phyloP scores from a whole-genome alignment of 2,888 invertebrate genomes.

The Drosophila atroscutellata region DNA sequence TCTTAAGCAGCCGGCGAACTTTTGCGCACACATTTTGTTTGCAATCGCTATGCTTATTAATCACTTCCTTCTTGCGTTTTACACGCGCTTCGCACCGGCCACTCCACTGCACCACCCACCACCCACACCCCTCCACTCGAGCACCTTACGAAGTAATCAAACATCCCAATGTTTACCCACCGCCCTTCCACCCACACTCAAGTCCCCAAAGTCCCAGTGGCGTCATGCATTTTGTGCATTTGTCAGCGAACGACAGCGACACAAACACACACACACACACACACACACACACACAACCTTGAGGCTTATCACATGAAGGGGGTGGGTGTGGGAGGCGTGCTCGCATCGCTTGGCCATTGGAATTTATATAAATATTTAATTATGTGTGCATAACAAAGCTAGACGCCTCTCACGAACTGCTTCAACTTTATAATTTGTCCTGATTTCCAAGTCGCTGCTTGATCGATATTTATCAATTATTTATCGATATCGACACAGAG shows the following conservation, averaged over 20 bases:
- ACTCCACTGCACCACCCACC: not conserved
- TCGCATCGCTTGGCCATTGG: not conserved
- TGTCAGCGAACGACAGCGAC: constrained; percentile 51
- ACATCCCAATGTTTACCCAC: not conserved
- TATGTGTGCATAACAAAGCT: constrained; percentile 10
- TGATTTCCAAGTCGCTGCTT: not conserved
- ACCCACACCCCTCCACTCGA: not conserved
- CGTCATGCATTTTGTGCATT: constrained; percentile 64
- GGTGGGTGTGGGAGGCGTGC: not conserved
- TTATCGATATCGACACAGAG: not conserved
- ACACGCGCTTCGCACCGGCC: constrained; percentile 42
- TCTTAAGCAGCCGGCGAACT: constrained; percentile 50
- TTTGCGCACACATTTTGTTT: constrained; percentile 43
- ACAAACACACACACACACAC: constrained; percentile 19
- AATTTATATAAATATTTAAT: constrained; percentile 16
- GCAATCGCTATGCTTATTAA: constrained; percentile 64
- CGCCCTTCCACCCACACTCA: not conserved
- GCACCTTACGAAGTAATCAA: not conserved
- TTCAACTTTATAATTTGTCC: not conserved
- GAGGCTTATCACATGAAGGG: constrained; percentile 16
- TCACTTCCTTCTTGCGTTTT: constrained; percentile 68
- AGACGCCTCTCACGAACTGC: not conserved
- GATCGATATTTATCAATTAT: constrained; percentile 7
- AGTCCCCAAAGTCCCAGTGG: constrained; percentile 20
- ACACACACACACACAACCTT: constrained; percentile 37